Percentiles rank a stretch among this genome's conserved stretches.
These are phyloP conservation scores for Euzophera pinguis DNA, from an alignment of 2,888 invertebrate genomes.

Conservation along the genomic window DNA sequence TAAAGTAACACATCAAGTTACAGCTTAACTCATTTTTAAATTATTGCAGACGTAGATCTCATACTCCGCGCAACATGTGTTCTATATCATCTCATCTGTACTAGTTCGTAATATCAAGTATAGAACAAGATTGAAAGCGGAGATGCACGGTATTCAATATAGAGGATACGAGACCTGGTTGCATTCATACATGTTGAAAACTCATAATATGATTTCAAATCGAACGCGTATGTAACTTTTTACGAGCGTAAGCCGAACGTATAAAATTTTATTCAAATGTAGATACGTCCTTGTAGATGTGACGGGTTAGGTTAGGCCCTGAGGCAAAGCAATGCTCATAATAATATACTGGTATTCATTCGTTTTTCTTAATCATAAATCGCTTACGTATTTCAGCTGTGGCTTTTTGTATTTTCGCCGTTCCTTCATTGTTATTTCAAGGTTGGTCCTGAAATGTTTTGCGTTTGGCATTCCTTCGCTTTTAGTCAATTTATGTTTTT, in stretches of 20 bases:
- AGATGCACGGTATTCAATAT: conserved; percentile 67
- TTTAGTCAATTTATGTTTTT: not conserved
- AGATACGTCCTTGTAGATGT: conserved; percentile 15
- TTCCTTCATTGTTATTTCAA: conserved; percentile 1
- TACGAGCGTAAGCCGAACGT: conserved; percentile 48
- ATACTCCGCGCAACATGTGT: conserved; percentile 66
- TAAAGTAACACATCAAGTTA: conserved; percentile 51
- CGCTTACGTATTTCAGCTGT: conserved; percentile 10
- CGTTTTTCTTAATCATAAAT: conserved; percentile 11
- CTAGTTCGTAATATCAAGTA: conserved; percentile 55
- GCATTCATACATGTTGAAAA: conserved; percentile 70
- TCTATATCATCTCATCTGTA: conserved; percentile 60
- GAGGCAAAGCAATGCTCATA: conserved; percentile 15
- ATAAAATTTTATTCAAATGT: conserved; percentile 54
- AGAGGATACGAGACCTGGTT: conserved; percentile 57
- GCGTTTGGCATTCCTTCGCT: not conserved
- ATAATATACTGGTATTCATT: conserved; percentile 16
- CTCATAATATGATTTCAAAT: conserved; percentile 70
- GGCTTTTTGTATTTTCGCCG: conserved; percentile 2
- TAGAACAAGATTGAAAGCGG: conserved; percentile 64
- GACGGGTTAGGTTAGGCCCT: conserved; percentile 2
- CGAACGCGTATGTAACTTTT: conserved; percentile 59
- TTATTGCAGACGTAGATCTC: conserved; percentile 57
- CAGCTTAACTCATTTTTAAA: conserved; percentile 65
- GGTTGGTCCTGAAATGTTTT: not conserved